Conservation (phyloP, 2,797 vertebrate species). For the Molossus molossus region DNA sequence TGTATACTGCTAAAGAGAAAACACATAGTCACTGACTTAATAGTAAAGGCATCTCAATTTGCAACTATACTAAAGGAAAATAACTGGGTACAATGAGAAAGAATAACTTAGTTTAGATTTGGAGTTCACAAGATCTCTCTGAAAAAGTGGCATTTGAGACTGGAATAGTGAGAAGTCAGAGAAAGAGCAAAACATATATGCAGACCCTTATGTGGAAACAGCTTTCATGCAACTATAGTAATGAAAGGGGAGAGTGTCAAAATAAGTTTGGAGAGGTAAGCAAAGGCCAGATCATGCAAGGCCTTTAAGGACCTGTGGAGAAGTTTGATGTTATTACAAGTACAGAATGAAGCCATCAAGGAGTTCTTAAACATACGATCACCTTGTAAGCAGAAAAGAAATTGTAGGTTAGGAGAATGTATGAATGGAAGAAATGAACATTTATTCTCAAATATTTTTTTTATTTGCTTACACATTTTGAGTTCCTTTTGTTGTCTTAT, state of each 20-base stretch:
- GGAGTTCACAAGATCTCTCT: neutral
- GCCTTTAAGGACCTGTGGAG: neutral
- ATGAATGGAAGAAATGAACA: constrained; percentile 52
- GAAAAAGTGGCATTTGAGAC: neutral
- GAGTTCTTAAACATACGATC: constrained; percentile 26
- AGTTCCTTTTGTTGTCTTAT: constrained; percentile 40
- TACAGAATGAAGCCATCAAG: neutral
- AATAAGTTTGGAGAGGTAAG: neutral
- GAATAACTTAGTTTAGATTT: neutral
- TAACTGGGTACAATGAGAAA: neutral
- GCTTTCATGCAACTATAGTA: neutral
- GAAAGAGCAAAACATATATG: neutral
- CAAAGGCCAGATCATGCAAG: neutral
- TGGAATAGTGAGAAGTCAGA: neutral
- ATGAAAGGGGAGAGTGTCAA: neutral
- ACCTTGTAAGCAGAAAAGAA: constrained; percentile 33
- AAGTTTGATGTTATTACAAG: constrained; percentile 24
- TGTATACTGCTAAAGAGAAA: neutral
- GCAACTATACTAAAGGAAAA: neutral
- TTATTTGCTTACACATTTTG: constrained; percentile 27
- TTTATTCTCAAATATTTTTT: neutral
- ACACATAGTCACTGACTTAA: neutral
- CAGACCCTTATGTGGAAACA: neutral
- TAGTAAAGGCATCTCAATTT: constrained; percentile 12
- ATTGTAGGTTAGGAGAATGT: neutral